A percentile compares a stretch with the other conserved stretches of the same genome.
Evolutionary conservation across 1,140 invertebrate species (phyloP).

Genomic region (Pseudachorutes palmiensis): DNA sequence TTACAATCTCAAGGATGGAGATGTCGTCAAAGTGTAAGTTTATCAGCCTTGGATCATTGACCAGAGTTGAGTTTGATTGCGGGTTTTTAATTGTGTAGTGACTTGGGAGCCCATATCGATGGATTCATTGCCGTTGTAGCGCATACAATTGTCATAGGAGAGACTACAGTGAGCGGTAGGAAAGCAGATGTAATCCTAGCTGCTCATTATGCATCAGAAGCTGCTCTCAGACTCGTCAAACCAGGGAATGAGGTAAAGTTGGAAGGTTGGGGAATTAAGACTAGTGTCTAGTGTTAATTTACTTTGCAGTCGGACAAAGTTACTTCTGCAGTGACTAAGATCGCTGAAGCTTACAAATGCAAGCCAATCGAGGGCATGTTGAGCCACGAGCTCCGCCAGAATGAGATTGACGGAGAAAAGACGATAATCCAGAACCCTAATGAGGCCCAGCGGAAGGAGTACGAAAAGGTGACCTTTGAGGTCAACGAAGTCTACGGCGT

Average conservation of each 20-base stretch:
- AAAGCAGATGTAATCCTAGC: slow-evolving; percentile 93
- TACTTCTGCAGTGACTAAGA: slow-evolving; percentile 87
- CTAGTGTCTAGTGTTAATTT: too few species aligned
- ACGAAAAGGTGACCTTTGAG: slow-evolving; percentile 94
- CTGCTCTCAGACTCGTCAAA: slow-evolving; percentile 82
- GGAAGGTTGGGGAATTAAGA: too few species aligned
- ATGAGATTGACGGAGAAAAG: slow-evolving; percentile 97
- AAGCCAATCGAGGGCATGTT: slow-evolving; percentile 99
- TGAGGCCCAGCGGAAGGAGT: slow-evolving; percentile 93
- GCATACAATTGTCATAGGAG: slow-evolving; percentile 86
- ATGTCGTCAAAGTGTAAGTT: slow-evolving; percentile 90
- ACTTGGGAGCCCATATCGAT: slow-evolving; percentile 96
- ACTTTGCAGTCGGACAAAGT: slow-evolving; percentile 74
- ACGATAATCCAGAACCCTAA: slow-evolving; percentile 97
- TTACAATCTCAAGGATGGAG: slow-evolving; percentile 77
- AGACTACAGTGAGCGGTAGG: slow-evolving; percentile 66
- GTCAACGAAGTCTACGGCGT: slow-evolving; percentile 97
- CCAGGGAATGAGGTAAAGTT: slow-evolving; percentile 74
- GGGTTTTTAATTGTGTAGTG: slow-evolving; percentile 55
- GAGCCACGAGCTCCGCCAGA: slow-evolving; percentile 93
- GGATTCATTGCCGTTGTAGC: slow-evolving; percentile 97
- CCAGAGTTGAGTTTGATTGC: not conserved
- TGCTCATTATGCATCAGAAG: slow-evolving; percentile 89
- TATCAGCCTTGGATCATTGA: slow-evolving; percentile 3
- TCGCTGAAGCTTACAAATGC: slow-evolving; percentile 84